Base-by-base conservation (phyloP, 2,797 vertebrate genomes). In the Rhyacichthys aspro region DNA sequence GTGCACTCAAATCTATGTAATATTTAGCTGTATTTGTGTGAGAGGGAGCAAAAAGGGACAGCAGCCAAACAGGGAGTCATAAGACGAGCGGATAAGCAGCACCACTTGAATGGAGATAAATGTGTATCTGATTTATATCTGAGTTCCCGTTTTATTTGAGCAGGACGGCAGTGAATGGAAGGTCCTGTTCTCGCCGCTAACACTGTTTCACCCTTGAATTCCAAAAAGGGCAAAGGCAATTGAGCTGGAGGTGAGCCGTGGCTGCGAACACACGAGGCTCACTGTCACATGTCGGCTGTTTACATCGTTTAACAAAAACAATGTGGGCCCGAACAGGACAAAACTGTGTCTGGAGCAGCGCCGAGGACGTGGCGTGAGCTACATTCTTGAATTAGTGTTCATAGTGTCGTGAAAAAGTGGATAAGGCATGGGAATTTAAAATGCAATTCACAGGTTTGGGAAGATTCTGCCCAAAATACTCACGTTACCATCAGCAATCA, bases 221-320 rank as follows among this genome's bases (percentile, higher is more conserved):
- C 46, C 59, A 32, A 47, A 70, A 63, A 43, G 57, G 60, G 55
- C 38, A 42, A 43, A 67, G 34, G 43, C 58, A 63, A 63, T 59
- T 69, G 60, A 4, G 46, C 23, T 28, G 23, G 23, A 28, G 23
- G 23, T 6, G 23, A 28, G 23, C 23, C 4, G 23, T 28, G 4
- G 23, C 23, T 28, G 23, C 7, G 23, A 28, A 28, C 23, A 28
- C 23, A 28, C 23, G 23, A 72, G 76, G 58, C 65, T 54, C 16
- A 12, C 34, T 6, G 28, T 82, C 78, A 84, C 76, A 81, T 72
- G 69, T 48, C 70, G 67, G 28, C 36, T 44, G 18, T 67, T 82
- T 59, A 43, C 55, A 57, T 59, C 61, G 17, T 63, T 79, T 61
- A 74, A 54, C n/a, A n/a, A 67, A 64, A 60, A 70, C 68, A 72